phyloP scores from a whole-genome alignment of 2,113 vertebrate species.

The Crocuta crocuta region DNA sequence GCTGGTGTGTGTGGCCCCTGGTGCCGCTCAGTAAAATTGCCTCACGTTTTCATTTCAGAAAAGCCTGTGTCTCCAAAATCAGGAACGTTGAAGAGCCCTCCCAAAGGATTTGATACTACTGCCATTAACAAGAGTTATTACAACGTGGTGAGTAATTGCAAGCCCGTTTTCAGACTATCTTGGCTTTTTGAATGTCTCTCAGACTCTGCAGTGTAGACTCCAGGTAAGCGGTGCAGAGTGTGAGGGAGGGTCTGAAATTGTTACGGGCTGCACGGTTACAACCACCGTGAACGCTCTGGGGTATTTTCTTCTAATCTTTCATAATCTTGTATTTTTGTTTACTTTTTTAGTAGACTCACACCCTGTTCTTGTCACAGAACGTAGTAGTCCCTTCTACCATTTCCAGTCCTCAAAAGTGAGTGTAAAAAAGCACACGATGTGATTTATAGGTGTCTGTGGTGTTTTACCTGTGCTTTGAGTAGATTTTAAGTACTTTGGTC shows the following conservation, averaged over 20 bases:
- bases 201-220: accelerated
- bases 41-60: constrained; percentile 87
- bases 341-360: accelerated
- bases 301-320: not conserved
- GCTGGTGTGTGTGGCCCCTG: not conserved
- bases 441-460: accelerated
- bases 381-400: accelerated
- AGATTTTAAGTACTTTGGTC: not conserved
- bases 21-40: constrained; percentile 69
- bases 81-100: constrained; percentile 95
- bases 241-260: not conserved
- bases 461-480: accelerated
- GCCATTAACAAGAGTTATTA: constrained; percentile 99
- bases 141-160: constrained; percentile 93
- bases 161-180: not conserved
- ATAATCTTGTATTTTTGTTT: not conserved
- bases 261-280: not conserved
- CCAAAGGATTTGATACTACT: constrained; percentile 97
- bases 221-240: accelerated
- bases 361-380: not conserved
- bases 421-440: not conserved
- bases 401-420: not conserved
- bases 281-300: too few species aligned
- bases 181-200: accelerated
- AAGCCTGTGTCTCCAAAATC: constrained; percentile 98